Evolutionary conservation across 2,113 vertebrate species (phyloP), one percentile per base, ranked within the genome.

Genomic region (Pteropus alecto): DNA sequence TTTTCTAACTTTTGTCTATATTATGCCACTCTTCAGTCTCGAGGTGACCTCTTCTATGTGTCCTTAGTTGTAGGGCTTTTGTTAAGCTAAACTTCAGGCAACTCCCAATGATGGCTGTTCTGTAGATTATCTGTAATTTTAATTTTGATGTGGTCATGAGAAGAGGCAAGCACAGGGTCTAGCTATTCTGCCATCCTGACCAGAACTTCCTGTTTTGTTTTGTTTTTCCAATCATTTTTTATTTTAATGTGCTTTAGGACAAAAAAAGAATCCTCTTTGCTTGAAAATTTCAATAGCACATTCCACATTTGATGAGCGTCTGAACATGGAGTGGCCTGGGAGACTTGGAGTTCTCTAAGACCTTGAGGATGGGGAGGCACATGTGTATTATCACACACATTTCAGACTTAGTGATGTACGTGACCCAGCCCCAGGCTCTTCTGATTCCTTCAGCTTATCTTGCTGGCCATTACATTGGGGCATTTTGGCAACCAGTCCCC

Each of bases 301-400:
- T 5, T 43, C 33, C 30, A 71, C 2, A 0, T 18, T 46, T 68
- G 65, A 15, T 46, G n/a, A n/a, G 10, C 33, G 0, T 51, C 28
- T 4, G 16, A 11, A 46, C 33, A 0, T 5, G 19, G 68, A 30
- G 58, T n/a, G 33, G 33, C 35, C 33, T n/a, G 18, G 14, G 26
- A 6, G 71, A 3, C 30, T 46, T 7, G 16, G 28, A 1, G 1
- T 30, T 18, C 74, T 30, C 6, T 1, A 63, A 58, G 43, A n/a
- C 7, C 10, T 56, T 16, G 48, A 26, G 67, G 58, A 33, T 6
- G 8, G 77, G 65, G 63, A 92, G 68, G 56, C 26, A 8, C 1
- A 0, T 5, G n/a, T 24, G 77, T 24, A 3, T n/a, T 24, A 26
- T 1, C 4, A 41, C 14, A 0, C 30, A 3, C 48, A 51, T 60